Evolutionary conservation across 2,797 vertebrate genomes (phyloP).

Genomic region (Lacerta viridis): DNA sequence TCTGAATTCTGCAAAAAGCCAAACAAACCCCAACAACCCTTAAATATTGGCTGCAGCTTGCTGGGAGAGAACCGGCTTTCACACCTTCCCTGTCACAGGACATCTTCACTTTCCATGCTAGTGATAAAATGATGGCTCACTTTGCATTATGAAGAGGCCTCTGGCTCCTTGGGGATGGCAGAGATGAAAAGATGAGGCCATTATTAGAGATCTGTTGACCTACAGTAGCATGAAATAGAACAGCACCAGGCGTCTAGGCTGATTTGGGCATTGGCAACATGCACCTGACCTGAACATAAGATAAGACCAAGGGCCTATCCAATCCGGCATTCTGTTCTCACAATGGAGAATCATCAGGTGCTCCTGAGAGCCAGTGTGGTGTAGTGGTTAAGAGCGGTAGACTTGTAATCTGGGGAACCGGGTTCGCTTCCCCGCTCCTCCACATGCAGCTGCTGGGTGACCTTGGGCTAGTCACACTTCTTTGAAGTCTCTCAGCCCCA

Average conservation of each 20-base stretch:
- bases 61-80: background rate
- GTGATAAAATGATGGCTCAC: background rate
- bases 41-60: background rate
- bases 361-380: no score
- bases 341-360: no score
- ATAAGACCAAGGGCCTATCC: background rate
- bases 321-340: no score
- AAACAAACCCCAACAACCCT: no score
- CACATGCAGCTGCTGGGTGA: no score
- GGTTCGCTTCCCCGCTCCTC: no score
- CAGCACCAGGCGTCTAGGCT: background rate
- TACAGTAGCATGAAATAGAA: background rate
- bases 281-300: background rate
- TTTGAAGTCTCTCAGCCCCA: no score
- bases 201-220: background rate
- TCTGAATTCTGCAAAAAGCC: background rate
- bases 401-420: no score
- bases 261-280: background rate
- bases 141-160: background rate
- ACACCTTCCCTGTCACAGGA: background rate
- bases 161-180: background rate
- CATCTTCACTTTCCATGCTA: background rate
- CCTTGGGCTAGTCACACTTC: no score
- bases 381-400: no score
- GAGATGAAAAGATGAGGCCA: background rate